Base-by-base conservation (phyloP, 1,140 invertebrate genomes). In the Reticulitermes speratus region DNA sequence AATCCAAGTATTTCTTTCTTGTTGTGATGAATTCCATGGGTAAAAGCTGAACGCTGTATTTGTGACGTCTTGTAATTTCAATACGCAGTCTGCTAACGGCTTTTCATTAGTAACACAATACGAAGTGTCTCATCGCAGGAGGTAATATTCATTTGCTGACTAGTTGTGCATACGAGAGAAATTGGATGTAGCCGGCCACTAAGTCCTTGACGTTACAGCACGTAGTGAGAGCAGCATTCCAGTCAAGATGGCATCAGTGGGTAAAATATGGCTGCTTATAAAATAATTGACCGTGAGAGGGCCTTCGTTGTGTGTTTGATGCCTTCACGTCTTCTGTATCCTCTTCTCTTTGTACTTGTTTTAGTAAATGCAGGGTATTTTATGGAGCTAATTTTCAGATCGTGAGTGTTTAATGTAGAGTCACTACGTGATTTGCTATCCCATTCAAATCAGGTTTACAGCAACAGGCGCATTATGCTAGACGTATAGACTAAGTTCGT, bases 191-290 rank as follows among this genome's bases (percentile, higher is more conserved):
- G 65, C 65, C 65, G 65, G n/a, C 59, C 59, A 65, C 59, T 65
- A 65, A 65, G 19, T 65, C 59, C 19, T 23, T 21, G 59, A 65
- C 65, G 65, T 75, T 19, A 25, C n/a, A 75, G 65, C 65, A 30
- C n/a, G 65, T 30, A 30, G 65, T 25, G 25, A 75, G 65, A 6
- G 7, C 65, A 75, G 65, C 65, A 65, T 65, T 75, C 25, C 65
- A 75, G n/a, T 75, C 65, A 75, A 75, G 65, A 75, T 75, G 65
- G 65, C 65, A 75, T 75, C 65, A 75, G 65, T 75, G 1, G 25
- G 65, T 75, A 75, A 75, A 75, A 75, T 75, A 75, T 75, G 65
- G 65, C 65, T 75, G 65, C 65, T 75, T 75, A 75, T 75, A 75
- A n/a, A 75, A 75, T 75, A 75, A 75, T 75, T 75, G 25, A 25